Conservation (phyloP, 2,888 invertebrate genomes). For the Spicauda simplicius region DNA sequence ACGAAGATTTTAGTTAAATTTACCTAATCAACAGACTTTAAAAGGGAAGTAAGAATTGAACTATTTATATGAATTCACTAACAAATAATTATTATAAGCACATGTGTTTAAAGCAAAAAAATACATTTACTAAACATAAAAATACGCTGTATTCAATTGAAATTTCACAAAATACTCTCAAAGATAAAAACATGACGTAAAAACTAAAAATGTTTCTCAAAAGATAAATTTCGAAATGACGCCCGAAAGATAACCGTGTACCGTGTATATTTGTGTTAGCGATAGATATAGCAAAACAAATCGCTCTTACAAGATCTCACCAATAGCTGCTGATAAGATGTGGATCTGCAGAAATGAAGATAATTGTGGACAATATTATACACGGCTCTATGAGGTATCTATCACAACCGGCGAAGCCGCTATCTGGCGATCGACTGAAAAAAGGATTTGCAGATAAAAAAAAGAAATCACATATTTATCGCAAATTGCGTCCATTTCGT, state of each 20-base stretch:
- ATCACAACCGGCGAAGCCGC: conserved; percentile 69
- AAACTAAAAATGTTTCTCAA: background rate
- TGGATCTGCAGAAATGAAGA: conserved; percentile 47
- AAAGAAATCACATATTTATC: conserved; percentile 75
- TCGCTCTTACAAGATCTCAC: conserved; percentile 47
- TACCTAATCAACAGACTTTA: no score
- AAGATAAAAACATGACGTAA: background rate
- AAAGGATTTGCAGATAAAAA: conserved; percentile 73
- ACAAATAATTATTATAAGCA: no score
- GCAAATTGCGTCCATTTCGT: conserved; percentile 72
- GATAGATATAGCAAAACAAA: conserved; percentile 33
- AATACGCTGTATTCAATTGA: no score
- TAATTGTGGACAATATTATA: conserved; percentile 38
- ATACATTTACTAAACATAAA: no score
- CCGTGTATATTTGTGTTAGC: conserved; percentile 23
- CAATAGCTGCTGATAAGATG: conserved; percentile 53
- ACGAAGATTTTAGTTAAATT: no score
- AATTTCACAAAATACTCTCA: background rate
- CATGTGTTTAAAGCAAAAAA: no score
- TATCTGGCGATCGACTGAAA: conserved; percentile 80
- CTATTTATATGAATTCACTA: no score
- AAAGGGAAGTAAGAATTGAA: no score
- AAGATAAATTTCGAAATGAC: background rate
- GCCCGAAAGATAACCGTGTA: background rate
- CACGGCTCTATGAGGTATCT: conserved; percentile 44